These are phyloP conservation scores for Cyprinella venusta DNA, from an alignment of 2,797 vertebrate genomes.

Conservation along the genomic window DNA sequence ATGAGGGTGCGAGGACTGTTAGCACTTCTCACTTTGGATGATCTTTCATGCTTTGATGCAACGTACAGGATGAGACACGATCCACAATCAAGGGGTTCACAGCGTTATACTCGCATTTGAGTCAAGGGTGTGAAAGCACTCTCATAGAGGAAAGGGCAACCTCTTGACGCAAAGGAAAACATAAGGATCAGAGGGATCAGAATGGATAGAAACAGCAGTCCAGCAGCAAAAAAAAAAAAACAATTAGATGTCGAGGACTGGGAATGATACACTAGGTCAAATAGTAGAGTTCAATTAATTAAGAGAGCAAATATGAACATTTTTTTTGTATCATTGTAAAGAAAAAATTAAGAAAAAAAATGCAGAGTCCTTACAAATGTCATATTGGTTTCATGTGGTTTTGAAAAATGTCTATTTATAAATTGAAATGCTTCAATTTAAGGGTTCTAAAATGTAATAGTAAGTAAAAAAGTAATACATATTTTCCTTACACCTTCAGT, in stretches of 20 bases:
- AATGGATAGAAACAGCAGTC: not conserved
- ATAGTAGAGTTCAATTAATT: not conserved
- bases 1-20: conserved; percentile 8
- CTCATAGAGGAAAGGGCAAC: not conserved
- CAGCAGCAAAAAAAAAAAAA: not conserved
- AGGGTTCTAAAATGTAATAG: no score
- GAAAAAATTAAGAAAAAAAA: not conserved
- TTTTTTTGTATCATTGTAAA: no score
- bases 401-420: not conserved
- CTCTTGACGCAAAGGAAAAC: not conserved
- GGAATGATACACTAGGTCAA: not conserved
- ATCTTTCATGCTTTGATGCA: conserved; percentile 28
- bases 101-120: conserved; percentile 11
- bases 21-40: conserved; percentile 19
- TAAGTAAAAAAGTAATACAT: not conserved
- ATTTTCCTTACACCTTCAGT: not conserved
- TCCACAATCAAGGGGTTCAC: not conserved
- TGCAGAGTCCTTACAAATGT: not conserved
- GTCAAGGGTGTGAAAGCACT: conserved; percentile 27
- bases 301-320: no score
- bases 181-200: conserved; percentile 1
- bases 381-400: not conserved
- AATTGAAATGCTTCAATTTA: not conserved
- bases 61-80: conserved; percentile 15
- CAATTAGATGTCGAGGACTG: not conserved